Base-by-base conservation (phyloP, 2,888 invertebrate genomes). In the Pandemis corylana region DNA sequence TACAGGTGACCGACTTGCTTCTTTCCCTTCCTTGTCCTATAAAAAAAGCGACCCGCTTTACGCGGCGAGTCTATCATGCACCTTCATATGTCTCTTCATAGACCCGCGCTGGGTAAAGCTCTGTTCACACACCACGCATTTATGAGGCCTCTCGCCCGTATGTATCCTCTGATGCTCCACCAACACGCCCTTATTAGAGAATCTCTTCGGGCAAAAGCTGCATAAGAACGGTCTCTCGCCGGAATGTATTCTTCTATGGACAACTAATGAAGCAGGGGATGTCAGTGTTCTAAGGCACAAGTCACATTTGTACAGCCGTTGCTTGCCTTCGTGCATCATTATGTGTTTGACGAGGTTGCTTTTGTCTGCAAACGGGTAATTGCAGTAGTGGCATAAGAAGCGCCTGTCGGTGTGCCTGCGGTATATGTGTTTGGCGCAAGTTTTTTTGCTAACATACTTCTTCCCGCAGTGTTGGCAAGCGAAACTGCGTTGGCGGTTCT, bases 381-480 rank as follows among this genome's bases (percentile, higher is more conserved):
- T 85, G 81, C 94, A 94, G 51, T 89, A 80, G 63, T 92, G 88
- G 76, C 94, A 94, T 71, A 93, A 88, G 79, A 83, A 94, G n/a
- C 89, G 82, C 5, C 87, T 86, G 28, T 86, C 89, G 0, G 86
- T 87, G 78, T 94, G 94, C 7, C 87, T 81, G 5, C 89, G 81
- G 0, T 87, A 83, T 0, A 89, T 83, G 76, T 94, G 94, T 0
- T 88, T 85, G 0, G 82, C 76, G 7, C 93, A 80, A 44, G 86
- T 87, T 9, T 86, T 85, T 59, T 90, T 90, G 0, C 90, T 92
- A 76, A 85, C 91, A 82, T 93, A 95, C 59, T 92, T 92, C 77
- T 92, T 92, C 1, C 89, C 90, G 73, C 94, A 95, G n/a, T 92
- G 90, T 71, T 91, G 88, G 77, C 94, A 95, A 9, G 90, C 86